Conservation (phyloP, 2,797 vertebrate species). For the Cryptoprocta ferox region DNA sequence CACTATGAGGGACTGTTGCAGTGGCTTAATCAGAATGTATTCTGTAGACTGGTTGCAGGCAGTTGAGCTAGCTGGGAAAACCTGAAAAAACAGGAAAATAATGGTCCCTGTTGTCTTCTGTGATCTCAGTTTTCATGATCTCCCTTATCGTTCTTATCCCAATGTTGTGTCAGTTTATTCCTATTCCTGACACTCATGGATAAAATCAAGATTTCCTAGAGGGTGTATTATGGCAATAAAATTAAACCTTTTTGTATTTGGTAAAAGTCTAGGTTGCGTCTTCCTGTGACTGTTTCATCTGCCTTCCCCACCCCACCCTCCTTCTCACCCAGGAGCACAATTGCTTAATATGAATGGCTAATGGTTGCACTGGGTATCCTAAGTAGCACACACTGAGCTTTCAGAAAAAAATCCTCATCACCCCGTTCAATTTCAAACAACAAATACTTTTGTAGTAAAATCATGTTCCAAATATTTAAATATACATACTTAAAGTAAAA, state of each 20-base stretch:
- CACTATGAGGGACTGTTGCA: neutral
- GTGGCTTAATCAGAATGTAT: neutral
- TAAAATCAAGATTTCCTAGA: conserved; percentile 4
- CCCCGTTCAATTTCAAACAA: neutral
- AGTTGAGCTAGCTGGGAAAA: neutral
- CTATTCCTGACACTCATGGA: neutral
- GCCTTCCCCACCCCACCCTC: fast-evolving
- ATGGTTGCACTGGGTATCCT: neutral
- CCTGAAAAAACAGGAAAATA: neutral
- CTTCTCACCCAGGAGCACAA: neutral
- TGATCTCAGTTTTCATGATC: neutral
- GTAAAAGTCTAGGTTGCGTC: neutral
- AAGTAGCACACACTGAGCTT: neutral
- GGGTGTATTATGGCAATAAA: neutral
- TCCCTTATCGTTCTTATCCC: neutral
- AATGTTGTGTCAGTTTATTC: neutral
- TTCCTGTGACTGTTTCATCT: neutral
- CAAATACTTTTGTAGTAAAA: neutral
- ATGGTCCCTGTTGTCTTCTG: neutral
- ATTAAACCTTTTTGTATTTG: neutral
- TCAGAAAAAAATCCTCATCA: neutral
- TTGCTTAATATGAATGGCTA: too few species aligned
- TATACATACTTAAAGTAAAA: neutral
- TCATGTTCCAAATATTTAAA: neutral
- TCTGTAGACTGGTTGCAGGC: neutral